Conservation (phyloP, 2,797 vertebrate genomes). For the Tenualosa ilisha region DNA sequence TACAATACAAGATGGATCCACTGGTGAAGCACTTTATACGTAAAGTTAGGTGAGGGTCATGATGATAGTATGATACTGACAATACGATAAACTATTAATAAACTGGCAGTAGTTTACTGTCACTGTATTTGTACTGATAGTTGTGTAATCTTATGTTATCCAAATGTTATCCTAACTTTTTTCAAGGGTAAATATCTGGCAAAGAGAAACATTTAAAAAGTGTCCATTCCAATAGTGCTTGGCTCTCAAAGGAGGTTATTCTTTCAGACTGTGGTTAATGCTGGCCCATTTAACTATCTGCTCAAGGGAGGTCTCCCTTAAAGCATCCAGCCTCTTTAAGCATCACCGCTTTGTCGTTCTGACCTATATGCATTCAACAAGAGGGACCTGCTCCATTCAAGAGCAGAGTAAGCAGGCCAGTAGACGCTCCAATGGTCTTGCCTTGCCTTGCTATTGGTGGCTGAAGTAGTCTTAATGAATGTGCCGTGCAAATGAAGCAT, state of each 20-base stretch:
- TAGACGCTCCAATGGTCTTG: not conserved
- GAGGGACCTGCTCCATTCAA: not conserved
- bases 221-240: not conserved
- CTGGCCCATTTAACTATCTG: not conserved
- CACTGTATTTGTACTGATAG: too few species aligned
- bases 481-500: not conserved
- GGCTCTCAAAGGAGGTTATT: not conserved
- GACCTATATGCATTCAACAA: not conserved
- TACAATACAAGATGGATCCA: too few species aligned
- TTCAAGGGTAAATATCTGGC: too few species aligned
- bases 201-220: too few species aligned
- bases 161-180: too few species aligned
- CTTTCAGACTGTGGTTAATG: not conserved
- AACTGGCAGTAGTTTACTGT: too few species aligned
- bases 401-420: not conserved
- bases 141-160: too few species aligned
- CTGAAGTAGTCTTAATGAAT: not conserved
- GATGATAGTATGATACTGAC: too few species aligned
- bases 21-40: too few species aligned
- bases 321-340: not conserved
- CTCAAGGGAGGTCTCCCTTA: not conserved
- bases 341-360: not conserved
- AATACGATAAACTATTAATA: too few species aligned
- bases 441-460: not conserved
- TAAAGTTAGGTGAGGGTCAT: too few species aligned